phyloP scores from a whole-genome alignment of 2,888 invertebrate genomes.

The Eutolmus rufibarbis region DNA sequence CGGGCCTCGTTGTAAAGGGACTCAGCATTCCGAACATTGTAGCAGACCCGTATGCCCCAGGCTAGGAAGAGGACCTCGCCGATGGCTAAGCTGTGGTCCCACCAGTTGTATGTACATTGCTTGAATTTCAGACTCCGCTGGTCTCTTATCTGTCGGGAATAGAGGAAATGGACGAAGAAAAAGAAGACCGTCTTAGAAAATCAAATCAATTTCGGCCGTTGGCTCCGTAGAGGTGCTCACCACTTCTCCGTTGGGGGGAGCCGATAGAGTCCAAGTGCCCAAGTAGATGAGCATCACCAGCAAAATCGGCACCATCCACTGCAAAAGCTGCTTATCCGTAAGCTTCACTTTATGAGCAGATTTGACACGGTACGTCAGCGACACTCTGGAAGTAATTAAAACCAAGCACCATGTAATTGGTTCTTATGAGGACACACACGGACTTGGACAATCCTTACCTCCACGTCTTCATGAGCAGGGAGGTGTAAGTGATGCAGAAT shows the following conservation, averaged over 20 bases:
- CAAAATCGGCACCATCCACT: constrained; percentile 93
- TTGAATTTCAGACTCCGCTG: constrained; percentile 81
- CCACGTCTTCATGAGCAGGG: constrained; percentile 94
- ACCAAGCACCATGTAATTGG: constrained; percentile 17
- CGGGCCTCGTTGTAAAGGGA: constrained; percentile 92
- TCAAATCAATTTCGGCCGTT: neutral
- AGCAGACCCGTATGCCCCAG: constrained; percentile 86
- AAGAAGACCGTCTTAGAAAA: neutral
- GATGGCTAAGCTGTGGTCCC: constrained; percentile 92
- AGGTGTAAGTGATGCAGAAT: constrained; percentile 91
- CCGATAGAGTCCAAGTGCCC: constrained; percentile 88
- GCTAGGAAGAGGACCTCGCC: constrained; percentile 79
- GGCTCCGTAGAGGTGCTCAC: constrained; percentile 59
- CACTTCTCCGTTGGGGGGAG: constrained; percentile 82
- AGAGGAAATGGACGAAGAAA: neutral
- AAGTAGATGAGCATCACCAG: constrained; percentile 88
- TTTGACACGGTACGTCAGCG: constrained; percentile 90
- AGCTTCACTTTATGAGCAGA: constrained; percentile 91
- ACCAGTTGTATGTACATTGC: constrained; percentile 91
- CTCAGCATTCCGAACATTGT: constrained; percentile 88
- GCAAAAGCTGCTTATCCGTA: constrained; percentile 89
- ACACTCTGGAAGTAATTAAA: constrained; percentile 70
- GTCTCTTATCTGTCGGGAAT: constrained; percentile 70
- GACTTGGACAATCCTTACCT: constrained; percentile 66
- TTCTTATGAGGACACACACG: neutral